Evolutionary conservation across 2,797 vertebrate genomes (phyloP).

Genomic region (Myiotriccus ornatus): DNA sequence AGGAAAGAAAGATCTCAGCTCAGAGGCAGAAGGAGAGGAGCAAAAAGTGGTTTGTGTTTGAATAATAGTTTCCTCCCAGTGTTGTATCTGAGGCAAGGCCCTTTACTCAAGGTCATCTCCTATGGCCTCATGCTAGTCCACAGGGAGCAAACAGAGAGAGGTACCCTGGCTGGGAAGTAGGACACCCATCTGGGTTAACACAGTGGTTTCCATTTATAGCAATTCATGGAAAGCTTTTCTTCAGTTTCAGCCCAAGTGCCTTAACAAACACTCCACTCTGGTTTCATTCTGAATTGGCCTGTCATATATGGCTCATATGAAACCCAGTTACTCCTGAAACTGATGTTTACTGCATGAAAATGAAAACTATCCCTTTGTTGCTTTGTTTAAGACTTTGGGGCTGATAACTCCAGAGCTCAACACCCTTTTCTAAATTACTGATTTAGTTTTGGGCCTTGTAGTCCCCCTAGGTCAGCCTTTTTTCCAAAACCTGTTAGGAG

Average conservation of each 20-base stretch:
- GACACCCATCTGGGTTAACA: constrained; percentile 9
- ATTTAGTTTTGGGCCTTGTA: not conserved
- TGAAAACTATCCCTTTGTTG: not conserved
- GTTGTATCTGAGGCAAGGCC: not conserved
- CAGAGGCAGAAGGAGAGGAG: not conserved
- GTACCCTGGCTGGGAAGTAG: not conserved
- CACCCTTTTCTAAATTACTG: not conserved
- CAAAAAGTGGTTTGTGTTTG: not conserved
- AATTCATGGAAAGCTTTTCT: constrained; percentile 48
- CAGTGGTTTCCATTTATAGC: not conserved
- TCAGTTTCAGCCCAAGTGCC: constrained; percentile 42
- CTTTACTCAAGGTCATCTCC: not conserved
- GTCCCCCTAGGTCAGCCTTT: not conserved
- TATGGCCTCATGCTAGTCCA: not conserved
- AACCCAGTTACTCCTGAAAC: constrained; percentile 25
- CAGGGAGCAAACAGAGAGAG: not conserved
- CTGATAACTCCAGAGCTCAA: not conserved
- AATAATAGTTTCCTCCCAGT: not conserved
- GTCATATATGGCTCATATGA: constrained; percentile 3
- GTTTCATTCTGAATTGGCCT: constrained; percentile 50
- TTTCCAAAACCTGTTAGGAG: not conserved
- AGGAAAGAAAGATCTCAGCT: not conserved
- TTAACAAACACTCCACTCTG: not conserved
- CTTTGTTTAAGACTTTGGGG: not conserved
- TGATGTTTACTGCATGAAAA: constrained; percentile 25